Evolutionary conservation across 2,113 vertebrate genomes (phyloP).

Genomic region (Apus apus): DNA sequence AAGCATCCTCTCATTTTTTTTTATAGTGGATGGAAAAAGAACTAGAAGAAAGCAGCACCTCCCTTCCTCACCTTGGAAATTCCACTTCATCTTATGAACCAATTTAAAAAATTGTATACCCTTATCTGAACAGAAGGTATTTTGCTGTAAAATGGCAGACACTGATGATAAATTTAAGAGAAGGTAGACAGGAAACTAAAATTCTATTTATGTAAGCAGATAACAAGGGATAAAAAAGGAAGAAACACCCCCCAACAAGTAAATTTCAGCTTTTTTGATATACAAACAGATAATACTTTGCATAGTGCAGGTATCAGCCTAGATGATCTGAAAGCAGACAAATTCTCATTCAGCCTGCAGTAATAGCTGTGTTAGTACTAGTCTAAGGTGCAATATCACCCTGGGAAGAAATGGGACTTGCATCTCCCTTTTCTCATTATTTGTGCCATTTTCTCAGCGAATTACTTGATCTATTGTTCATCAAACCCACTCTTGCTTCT

Average conservation of each 20-base stretch:
- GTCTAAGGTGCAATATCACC: not conserved
- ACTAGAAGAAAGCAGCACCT: not conserved
- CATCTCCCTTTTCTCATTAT: not conserved
- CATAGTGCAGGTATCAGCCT: not conserved
- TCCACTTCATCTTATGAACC: not conserved
- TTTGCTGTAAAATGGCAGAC: constrained; percentile 20
- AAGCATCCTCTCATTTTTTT: not conserved
- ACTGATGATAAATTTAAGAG: not conserved
- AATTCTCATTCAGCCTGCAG: not conserved
- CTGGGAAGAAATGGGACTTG: not conserved
- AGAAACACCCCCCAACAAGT: not conserved
- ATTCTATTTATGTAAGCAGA: not conserved
- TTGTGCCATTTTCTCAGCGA: not conserved
- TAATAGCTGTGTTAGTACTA: not conserved
- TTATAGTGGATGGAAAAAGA: not conserved
- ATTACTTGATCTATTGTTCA: not conserved
- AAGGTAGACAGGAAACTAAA: not conserved
- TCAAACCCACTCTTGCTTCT: not conserved
- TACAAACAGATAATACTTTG: not conserved
- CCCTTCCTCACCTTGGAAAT: not conserved
- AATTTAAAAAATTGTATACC: constrained; percentile 3
- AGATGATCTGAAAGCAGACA: not conserved
- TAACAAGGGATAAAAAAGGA: not conserved
- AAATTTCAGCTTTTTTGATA: not conserved
- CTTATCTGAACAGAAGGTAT: not conserved